Conservation (phyloP, 2,797 vertebrate species). For the Urophycis tenuis region DNA sequence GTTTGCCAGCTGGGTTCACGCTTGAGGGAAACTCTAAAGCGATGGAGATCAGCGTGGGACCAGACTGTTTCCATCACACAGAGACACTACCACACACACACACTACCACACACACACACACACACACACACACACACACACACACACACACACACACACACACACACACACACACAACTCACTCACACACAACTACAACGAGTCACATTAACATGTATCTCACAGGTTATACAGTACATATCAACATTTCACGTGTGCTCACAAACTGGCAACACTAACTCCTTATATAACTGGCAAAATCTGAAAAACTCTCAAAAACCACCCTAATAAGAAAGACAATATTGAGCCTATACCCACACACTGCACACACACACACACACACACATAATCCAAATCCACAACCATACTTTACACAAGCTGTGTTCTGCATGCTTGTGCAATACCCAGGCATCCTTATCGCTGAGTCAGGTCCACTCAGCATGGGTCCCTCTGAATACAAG, state of each 20-base stretch:
- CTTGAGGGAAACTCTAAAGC: conserved; percentile 31
- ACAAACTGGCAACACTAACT: background rate
- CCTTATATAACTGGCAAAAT: background rate
- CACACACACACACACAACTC: conserved; percentile 10
- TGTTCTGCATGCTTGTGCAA: conserved; percentile 48
- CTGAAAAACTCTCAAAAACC: background rate
- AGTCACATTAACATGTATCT: background rate
- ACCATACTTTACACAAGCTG: conserved; percentile 5
- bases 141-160: conserved; percentile 12
- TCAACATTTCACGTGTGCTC: background rate
- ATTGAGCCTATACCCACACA: conserved; percentile 6
- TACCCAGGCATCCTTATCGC: conserved; percentile 50
- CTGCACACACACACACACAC: conserved; percentile 7
- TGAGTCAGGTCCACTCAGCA: conserved; percentile 56
- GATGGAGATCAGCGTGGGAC: conserved; percentile 38
- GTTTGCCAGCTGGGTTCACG: conserved; percentile 41
- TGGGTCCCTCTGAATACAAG: conserved; percentile 37
- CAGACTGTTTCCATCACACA: conserved; percentile 11
- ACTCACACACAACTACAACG: conserved; percentile 9
- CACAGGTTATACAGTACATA: background rate
- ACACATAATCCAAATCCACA: conserved; percentile 2
- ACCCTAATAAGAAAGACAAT: background rate
- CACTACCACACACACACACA: conserved; percentile 9
- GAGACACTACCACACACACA: conserved; percentile 12
- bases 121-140: conserved; percentile 15